These are phyloP conservation scores for Microdon myrmicae DNA, from an alignment of 2,888 invertebrate genomes.

Conservation along the genomic window DNA sequence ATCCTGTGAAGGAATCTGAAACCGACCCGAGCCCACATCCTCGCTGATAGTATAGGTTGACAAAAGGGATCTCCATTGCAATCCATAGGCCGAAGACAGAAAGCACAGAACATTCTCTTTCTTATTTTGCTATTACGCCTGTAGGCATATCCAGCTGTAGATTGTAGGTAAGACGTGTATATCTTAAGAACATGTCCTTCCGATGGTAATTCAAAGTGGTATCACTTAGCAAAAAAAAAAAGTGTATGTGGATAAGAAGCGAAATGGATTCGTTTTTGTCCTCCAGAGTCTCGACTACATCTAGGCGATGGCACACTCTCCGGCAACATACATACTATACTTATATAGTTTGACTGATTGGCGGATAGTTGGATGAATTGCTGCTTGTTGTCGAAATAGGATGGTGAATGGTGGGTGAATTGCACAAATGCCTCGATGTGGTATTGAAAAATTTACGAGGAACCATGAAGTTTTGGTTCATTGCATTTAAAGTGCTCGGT, in stretches of 20 bases:
- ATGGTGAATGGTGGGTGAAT: slow-evolving; percentile 13
- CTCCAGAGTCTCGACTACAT: not conserved
- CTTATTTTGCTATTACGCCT: slow-evolving; percentile 33
- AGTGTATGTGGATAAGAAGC: slow-evolving; percentile 10
- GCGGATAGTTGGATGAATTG: too few relatives aligned
- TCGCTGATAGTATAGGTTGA: slow-evolving; percentile 1
- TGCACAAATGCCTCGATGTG: slow-evolving; percentile 17
- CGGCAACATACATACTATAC: too few relatives aligned
- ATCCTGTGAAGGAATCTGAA: slow-evolving; percentile 3
- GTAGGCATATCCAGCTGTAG: slow-evolving; percentile 40
- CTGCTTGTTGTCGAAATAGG: too few relatives aligned
- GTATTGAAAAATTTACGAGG: slow-evolving; percentile 43
- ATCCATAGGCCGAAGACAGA: slow-evolving; percentile 24
- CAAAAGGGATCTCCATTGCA: slow-evolving; percentile 7
- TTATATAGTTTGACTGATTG: too few relatives aligned
- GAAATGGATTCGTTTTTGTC: slow-evolving; percentile 29
- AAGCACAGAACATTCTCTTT: slow-evolving; percentile 30
- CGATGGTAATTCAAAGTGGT: slow-evolving; percentile 41
- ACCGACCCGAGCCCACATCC: slow-evolving; percentile 14
- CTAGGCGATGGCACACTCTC: too few relatives aligned
- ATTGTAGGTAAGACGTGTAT: slow-evolving; percentile 18
- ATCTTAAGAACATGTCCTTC: slow-evolving; percentile 44
- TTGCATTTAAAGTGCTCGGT: slow-evolving; percentile 21
- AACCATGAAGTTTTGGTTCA: slow-evolving; percentile 39
- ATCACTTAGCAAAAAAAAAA: slow-evolving; percentile 31